These are phyloP conservation scores for Julus scanicus DNA, from an alignment of 2,888 invertebrate species.

Conservation along the genomic window DNA sequence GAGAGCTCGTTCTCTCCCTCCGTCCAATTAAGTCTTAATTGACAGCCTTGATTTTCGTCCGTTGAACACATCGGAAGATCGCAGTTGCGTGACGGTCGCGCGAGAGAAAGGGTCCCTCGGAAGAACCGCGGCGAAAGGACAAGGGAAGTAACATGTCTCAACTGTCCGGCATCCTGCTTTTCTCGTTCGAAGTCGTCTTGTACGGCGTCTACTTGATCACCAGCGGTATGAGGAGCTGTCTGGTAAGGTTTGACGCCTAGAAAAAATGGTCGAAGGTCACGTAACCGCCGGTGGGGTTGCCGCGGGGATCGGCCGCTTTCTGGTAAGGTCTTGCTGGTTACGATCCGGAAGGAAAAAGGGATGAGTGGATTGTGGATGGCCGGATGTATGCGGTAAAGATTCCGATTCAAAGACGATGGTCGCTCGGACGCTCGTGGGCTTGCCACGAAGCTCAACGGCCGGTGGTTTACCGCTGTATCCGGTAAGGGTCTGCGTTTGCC, in stretches of 20 bases:
- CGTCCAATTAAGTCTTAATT: neutral
- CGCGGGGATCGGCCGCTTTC: too few relatives aligned
- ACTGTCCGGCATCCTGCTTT: neutral
- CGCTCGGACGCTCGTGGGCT: too few relatives aligned
- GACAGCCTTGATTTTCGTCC: neutral
- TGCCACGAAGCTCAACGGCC: too few relatives aligned
- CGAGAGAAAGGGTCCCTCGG: neutral
- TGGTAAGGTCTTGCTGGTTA: too few relatives aligned
- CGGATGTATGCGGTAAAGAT: too few relatives aligned
- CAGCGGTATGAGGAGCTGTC: neutral
- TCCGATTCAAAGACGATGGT: too few relatives aligned
- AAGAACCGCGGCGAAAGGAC: too few relatives aligned
- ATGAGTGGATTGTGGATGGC: too few relatives aligned
- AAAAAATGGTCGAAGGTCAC: neutral
- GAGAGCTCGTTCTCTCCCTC: neutral
- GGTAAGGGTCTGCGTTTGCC: too few relatives aligned
- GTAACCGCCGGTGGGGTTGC: too few relatives aligned
- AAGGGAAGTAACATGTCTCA: neutral
- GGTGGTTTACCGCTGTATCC: too few relatives aligned
- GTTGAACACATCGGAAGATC: constrained; percentile 15
- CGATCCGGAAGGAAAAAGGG: too few relatives aligned
- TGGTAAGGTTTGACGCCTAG: neutral
- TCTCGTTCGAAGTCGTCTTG: neutral
- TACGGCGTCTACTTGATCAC: neutral
- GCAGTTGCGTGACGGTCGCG: neutral